Conservation (phyloP, 2,888 invertebrate genomes). For the Pycnomerus fuliginosus region DNA sequence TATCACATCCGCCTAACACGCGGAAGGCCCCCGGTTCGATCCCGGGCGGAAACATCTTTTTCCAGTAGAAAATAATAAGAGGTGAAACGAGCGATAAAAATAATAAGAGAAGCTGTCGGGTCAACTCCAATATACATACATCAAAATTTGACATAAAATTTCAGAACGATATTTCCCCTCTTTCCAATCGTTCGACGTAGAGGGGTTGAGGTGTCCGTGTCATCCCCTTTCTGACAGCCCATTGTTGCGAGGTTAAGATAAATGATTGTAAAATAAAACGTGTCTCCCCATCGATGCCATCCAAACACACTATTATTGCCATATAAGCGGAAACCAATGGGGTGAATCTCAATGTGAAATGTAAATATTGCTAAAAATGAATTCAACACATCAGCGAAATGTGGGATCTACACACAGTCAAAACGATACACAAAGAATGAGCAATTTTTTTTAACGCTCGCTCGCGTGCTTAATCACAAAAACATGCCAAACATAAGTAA, state of each 20-base stretch:
- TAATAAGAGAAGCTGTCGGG: constrained; percentile 12
- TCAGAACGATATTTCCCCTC: constrained; percentile 15
- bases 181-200: constrained; percentile 17
- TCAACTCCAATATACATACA: constrained; percentile 18
- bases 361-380: constrained; percentile 34
- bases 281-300: constrained; percentile 36
- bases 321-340: constrained; percentile 47
- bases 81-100: no score
- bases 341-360: constrained; percentile 44
- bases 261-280: constrained; percentile 53
- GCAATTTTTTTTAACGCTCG: no score
- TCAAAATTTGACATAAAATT: constrained; percentile 21
- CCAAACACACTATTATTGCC: constrained; percentile 45
- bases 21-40: constrained; percentile 68
- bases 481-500: no score
- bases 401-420: no score
- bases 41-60: constrained; percentile 64
- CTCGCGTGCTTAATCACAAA: no score
- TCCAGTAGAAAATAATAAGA: background rate
- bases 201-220: constrained; percentile 45
- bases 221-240: constrained; percentile 51
- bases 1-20: constrained; percentile 91
- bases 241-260: constrained; percentile 53
- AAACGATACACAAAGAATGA: no score
- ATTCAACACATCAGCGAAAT: constrained; percentile 24